Evolutionary conservation across 2,797 vertebrate genomes (phyloP), one percentile per base, ranked within the genome.

Genomic region (Dermochelys coriacea): DNA sequence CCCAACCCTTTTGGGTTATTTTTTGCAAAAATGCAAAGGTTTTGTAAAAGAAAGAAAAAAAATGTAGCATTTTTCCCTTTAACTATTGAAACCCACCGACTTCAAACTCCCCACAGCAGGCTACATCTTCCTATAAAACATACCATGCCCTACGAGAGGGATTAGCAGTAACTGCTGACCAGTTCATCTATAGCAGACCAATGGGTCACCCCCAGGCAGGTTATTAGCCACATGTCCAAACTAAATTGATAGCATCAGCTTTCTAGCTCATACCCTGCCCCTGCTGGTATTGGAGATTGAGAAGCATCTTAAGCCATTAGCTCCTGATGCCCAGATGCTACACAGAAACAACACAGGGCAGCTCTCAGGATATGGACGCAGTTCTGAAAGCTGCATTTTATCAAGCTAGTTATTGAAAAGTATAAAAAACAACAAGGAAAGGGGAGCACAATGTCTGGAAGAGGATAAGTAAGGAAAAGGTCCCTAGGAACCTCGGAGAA

Each of bases 221-320:
- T 47, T 59, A 8, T 14, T 18, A 54, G 45, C 2, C 31, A 1
- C 2, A 16, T 75, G 47, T 3, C 57, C 0, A 0, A 37, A 16
- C 19, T 15, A 4, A 29, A 0, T 0, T 34, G n/a, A 6, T 54
- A 47, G 27, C 1, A 5, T 25, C 27, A 49, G 41, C 78, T 50
- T 77, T 29, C 41, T 80, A 59, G 41, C 18, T 12, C 0, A 18
- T 3, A 4, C 37, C 71, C 3, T 0, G 6, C 74, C 52, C 47
- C 41, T 83, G 75, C 77, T 61, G 18, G 0, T 12, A 4, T 18
- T 54, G 34, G 71, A 86, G 12, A 49, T n/a, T 0, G 0, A 41
- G 49, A 0, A 31, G 37, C 10, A 27, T 7, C 61, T 45, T 75
- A 45, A 25, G 4, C 23, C 41, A 45, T 45, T 75, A 75, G 41